These are phyloP conservation scores for Myiothlypis chrysogaster DNA, from an alignment of 2,797 vertebrate genomes.

Conservation along the genomic window DNA sequence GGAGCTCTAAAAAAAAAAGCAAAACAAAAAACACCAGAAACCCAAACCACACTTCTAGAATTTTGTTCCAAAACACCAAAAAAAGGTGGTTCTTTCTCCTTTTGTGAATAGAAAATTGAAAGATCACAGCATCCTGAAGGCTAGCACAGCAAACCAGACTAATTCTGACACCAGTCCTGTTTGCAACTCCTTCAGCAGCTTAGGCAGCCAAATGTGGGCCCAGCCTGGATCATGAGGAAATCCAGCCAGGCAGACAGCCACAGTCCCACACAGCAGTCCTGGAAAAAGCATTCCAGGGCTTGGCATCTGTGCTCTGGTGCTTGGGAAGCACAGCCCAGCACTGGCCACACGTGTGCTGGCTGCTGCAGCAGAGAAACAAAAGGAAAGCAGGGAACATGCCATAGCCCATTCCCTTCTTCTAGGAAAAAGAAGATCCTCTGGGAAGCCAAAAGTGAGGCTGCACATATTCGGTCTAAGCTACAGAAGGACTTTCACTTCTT, in stretches of 20 bases:
- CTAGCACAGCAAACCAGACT: slow-evolving; percentile 9
- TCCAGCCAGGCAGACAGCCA: slow-evolving; percentile 21
- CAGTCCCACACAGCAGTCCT: not conserved
- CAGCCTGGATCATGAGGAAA: slow-evolving; percentile 1
- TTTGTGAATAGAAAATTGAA: not conserved
- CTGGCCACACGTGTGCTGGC: slow-evolving; percentile 11
- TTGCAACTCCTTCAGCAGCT: not conserved
- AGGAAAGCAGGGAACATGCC: not conserved
- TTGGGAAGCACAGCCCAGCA: slow-evolving; percentile 38
- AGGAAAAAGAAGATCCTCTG: not conserved
- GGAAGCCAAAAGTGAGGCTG: not conserved
- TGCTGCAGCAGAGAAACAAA: not conserved
- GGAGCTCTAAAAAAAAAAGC: not conserved
- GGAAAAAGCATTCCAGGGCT: slow-evolving; percentile 6
- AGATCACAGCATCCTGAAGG: not conserved
- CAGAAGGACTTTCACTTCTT: not conserved
- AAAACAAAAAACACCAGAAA: not conserved
- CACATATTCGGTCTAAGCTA: not conserved
- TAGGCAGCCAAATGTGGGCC: not conserved
- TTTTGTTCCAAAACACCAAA: not conserved
- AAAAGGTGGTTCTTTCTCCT: not conserved
- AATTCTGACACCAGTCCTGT: slow-evolving; percentile 11
- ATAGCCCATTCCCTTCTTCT: not conserved
- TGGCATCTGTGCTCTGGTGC: not conserved
- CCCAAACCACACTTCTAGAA: not conserved